Conservation (phyloP, 2,797 vertebrate species). For the Erethizon dorsatum region DNA sequence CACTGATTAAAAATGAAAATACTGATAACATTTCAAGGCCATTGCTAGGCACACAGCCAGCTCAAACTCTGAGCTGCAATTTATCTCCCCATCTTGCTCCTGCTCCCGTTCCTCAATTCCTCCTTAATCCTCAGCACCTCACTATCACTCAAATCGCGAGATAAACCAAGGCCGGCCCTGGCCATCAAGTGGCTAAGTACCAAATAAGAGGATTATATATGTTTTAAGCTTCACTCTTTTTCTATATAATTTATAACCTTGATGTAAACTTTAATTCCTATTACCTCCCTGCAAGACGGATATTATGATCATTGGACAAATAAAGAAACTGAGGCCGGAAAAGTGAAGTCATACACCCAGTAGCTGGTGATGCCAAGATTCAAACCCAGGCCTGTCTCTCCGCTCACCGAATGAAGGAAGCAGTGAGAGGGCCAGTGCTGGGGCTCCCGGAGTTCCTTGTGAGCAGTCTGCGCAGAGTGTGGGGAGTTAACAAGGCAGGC, state of each 20-base stretch:
- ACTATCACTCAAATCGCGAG: not conserved
- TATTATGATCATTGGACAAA: slow-evolving; percentile 7
- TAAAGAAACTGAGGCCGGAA: slow-evolving; percentile 27
- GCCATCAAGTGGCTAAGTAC: not conserved
- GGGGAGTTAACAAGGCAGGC: not conserved
- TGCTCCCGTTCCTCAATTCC: not conserved
- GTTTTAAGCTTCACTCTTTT: slow-evolving; percentile 43
- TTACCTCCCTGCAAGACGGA: not conserved
- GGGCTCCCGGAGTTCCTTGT: not conserved
- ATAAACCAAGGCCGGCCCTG: slow-evolving; percentile 37
- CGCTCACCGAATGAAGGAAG: not conserved
- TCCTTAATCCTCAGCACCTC: not conserved
- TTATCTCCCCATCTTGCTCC: not conserved
- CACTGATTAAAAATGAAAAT: slow-evolving; percentile 44
- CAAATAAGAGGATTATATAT: slow-evolving; percentile 21
- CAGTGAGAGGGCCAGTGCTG: fast-evolving
- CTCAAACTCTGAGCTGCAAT: not conserved
- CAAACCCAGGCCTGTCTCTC: not conserved
- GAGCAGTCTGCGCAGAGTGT: not conserved
- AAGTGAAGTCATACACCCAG: not conserved
- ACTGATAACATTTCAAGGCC: not conserved
- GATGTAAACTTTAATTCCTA: slow-evolving; percentile 26
- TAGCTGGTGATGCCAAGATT: not conserved
- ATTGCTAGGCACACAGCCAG: not conserved
- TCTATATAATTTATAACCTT: slow-evolving; percentile 31